phyloP scores from a whole-genome alignment of 2,888 invertebrate genomes.

The Eristalinus aeneus region DNA sequence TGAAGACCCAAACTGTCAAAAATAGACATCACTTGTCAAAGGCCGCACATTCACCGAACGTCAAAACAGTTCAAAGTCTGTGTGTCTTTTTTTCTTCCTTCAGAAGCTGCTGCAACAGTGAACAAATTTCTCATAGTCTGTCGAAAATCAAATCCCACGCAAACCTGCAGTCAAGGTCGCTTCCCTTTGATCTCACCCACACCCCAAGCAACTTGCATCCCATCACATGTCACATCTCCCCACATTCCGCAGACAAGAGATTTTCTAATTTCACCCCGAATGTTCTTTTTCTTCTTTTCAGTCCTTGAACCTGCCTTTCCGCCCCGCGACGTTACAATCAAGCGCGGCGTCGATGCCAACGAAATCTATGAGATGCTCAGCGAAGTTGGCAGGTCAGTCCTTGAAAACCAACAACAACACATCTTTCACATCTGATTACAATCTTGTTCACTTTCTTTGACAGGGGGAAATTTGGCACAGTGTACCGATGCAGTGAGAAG shows the following conservation, averaged over 20 bases:
- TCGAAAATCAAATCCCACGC: neutral
- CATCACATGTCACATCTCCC: neutral
- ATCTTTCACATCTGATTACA: neutral
- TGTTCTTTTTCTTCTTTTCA: slow-evolving; percentile 81
- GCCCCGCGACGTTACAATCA: slow-evolving; percentile 91
- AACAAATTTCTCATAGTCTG: too few relatives aligned
- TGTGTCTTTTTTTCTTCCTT: too few relatives aligned
- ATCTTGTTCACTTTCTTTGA: slow-evolving; percentile 58
- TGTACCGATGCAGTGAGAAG: slow-evolving; percentile 95
- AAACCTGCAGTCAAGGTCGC: neutral
- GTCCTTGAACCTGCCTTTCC: slow-evolving; percentile 95
- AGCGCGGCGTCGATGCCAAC: slow-evolving; percentile 91
- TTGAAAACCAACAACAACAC: too few relatives aligned
- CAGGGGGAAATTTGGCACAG: slow-evolving; percentile 98
- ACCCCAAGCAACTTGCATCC: neutral
- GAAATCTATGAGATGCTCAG: slow-evolving; percentile 92
- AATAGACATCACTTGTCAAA: too few relatives aligned
- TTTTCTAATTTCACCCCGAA: neutral
- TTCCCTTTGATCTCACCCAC: neutral
- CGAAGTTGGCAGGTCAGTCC: slow-evolving; percentile 92
- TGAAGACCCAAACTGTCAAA: too few relatives aligned
- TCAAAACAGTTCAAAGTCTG: too few relatives aligned
- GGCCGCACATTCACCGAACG: too few relatives aligned
- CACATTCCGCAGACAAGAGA: neutral
- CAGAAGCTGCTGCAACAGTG: too few relatives aligned